Conservation (phyloP, 2,888 invertebrate genomes). For the Parascotia fuliginaria region DNA sequence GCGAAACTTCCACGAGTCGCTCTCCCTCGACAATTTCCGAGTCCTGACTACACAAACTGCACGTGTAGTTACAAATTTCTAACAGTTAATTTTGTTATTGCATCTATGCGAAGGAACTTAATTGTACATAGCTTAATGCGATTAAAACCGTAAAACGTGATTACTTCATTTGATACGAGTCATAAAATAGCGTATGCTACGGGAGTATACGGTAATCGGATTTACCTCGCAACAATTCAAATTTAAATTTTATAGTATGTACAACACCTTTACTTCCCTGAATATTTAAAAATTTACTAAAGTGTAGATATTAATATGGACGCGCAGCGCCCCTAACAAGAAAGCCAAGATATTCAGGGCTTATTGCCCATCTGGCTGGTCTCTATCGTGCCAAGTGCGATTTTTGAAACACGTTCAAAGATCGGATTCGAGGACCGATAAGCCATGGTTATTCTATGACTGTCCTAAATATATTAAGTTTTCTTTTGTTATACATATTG, state of each 20-base stretch:
- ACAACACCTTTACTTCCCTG: slow-evolving; percentile 5
- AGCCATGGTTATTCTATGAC: not conserved
- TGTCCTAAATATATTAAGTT: not conserved
- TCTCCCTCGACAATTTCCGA: slow-evolving; percentile 20
- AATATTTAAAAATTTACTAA: slow-evolving; percentile 4
- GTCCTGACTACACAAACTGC: slow-evolving; percentile 51
- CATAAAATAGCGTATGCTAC: slow-evolving; percentile 40
- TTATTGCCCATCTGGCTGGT: not conserved
- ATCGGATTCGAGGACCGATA: not conserved
- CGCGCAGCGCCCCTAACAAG: too few species aligned
- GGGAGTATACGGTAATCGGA: slow-evolving; percentile 20
- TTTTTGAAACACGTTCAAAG: not conserved
- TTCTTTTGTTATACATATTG: not conserved
- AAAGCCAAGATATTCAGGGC: not conserved
- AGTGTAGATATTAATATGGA: too few species aligned
- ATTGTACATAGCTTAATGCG: slow-evolving; percentile 50
- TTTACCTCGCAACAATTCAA: slow-evolving; percentile 26
- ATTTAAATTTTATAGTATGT: slow-evolving; percentile 15
- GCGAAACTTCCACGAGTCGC: slow-evolving; percentile 60
- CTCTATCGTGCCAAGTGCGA: not conserved
- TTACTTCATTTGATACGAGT: slow-evolving; percentile 49
- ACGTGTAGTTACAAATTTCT: slow-evolving; percentile 60
- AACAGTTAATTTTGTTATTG: slow-evolving; percentile 63
- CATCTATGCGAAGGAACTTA: slow-evolving; percentile 52
- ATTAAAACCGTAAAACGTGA: slow-evolving; percentile 52